Conservation (phyloP, 2,113 vertebrate species). For the Lophius piscatorius region DNA sequence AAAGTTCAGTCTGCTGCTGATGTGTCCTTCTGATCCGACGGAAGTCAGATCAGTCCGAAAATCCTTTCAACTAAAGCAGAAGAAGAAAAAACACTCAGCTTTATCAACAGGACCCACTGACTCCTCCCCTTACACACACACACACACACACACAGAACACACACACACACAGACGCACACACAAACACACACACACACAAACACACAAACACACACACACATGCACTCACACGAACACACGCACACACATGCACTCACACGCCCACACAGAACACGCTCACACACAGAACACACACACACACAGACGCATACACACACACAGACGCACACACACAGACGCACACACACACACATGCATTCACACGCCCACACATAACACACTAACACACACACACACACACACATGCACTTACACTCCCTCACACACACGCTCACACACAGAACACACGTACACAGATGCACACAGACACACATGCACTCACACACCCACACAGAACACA, state of each 20-base stretch:
- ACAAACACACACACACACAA: conserved; percentile 21
- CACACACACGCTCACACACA: conserved; percentile 3
- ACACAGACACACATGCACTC: conserved; percentile 10
- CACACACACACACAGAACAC: conserved; percentile 16
- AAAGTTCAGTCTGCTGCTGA: background rate
- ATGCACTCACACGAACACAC: conserved; percentile 13
- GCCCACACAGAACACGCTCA: no score
- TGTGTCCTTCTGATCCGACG: background rate
- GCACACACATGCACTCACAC: conserved; percentile 15
- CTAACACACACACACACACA: conserved; percentile 14
- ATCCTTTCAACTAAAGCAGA: conserved; percentile 4
- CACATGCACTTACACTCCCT: no score
- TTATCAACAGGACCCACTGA: conserved; percentile 18
- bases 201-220: conserved; percentile 6
- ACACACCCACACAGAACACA: conserved; percentile 10
- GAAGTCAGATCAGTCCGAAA: no score
- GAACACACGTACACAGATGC: conserved; percentile 3
- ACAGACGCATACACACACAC: conserved; percentile 15
- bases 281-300: no score
- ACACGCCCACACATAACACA: no score
- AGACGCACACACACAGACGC: conserved; percentile 17
- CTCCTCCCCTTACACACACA: conserved; percentile 30
- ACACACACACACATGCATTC: conserved; percentile 5
- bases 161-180: conserved; percentile 14
- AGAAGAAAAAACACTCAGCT: conserved; percentile 6